Evolutionary conservation across 92 coral and sea anemone species (phyloP).

Genomic region (Porites divaricata): DNA sequence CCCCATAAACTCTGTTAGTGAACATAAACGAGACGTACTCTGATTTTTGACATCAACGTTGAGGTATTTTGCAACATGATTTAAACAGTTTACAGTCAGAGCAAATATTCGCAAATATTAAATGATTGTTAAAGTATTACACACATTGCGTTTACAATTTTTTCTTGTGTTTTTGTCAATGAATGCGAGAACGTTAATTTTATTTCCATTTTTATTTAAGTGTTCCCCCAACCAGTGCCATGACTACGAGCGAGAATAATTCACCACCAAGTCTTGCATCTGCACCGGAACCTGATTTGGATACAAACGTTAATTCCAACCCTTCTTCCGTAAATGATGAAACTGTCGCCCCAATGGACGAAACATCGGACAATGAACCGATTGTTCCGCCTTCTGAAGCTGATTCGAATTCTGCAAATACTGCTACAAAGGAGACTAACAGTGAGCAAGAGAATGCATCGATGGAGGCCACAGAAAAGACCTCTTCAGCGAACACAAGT

Average conservation of each 20-base stretch:
- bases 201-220: neutral
- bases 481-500: neutral
- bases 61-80: too few relatives aligned
- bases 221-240: neutral
- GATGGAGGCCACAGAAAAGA: constrained; percentile 17
- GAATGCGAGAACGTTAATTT: too few relatives aligned
- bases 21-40: too few relatives aligned
- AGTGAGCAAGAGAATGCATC: constrained; percentile 10
- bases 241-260: neutral
- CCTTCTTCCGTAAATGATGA: constrained; percentile 18
- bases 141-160: too few relatives aligned
- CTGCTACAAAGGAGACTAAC: constrained; percentile 2
- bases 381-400: neutral
- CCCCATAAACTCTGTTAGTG: too few relatives aligned
- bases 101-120: too few relatives aligned
- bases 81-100: too few relatives aligned
- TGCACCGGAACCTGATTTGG: neutral
- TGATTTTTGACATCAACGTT: too few relatives aligned
- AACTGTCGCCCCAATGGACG: constrained; percentile 4
- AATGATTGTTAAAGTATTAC: too few relatives aligned
- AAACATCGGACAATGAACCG: constrained; percentile 3
- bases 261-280: neutral
- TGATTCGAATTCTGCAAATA: neutral
- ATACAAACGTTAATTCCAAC: neutral
- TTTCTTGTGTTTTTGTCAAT: neutral